Evolutionary conservation across 2,888 invertebrate species (phyloP).

Genomic region (Scaptodrosophila latifasciaeformis): DNA sequence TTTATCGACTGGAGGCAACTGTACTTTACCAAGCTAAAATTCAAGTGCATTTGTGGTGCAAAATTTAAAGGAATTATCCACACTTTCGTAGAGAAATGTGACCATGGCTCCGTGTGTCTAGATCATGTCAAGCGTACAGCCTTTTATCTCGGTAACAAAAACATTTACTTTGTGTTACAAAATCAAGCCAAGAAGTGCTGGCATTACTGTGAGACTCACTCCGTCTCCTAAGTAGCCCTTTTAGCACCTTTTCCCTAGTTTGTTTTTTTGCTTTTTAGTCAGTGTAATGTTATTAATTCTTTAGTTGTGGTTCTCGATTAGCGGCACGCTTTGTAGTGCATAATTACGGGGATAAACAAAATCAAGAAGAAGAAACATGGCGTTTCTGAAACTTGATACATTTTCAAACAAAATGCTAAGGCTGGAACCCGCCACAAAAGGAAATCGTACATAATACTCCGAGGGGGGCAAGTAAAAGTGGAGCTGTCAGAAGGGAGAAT

Average conservation of each 20-base stretch:
- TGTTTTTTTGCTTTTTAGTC: no score
- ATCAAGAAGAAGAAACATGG: slow-evolving; percentile 6
- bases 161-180: slow-evolving; percentile 27
- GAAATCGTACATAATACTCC: no score
- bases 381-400: slow-evolving; percentile 53
- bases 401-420: slow-evolving; percentile 38
- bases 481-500: no score
- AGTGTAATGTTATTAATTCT: slow-evolving; percentile 9
- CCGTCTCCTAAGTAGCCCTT: slow-evolving; percentile 13
- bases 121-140: neutral
- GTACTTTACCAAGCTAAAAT: no score
- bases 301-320: slow-evolving; percentile 31
- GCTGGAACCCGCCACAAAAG: slow-evolving; percentile 27
- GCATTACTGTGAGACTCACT: no score
- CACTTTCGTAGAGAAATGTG: neutral
- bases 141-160: neutral
- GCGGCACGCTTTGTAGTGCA: slow-evolving; percentile 52
- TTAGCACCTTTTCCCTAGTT: no score
- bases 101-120: no score
- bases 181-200: slow-evolving; percentile 10
- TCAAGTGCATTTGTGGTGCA: no score
- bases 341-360: slow-evolving; percentile 27
- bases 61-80: no score
- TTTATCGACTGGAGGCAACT: no score
- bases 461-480: no score